Evolutionary conservation across 2,888 invertebrate genomes (phyloP).

Genomic region (Sialis lutaria): DNA sequence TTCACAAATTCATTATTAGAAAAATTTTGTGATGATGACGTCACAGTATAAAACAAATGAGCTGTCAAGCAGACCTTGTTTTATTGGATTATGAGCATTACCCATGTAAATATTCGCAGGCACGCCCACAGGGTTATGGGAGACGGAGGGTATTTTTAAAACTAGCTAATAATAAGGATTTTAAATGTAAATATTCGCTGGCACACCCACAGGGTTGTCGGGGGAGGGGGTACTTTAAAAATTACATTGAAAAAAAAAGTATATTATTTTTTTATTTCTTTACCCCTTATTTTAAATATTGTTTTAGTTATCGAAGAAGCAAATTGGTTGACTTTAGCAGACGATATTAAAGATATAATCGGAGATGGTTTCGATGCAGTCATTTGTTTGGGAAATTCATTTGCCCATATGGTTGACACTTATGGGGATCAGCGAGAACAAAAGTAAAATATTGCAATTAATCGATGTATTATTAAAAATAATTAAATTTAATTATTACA

Average conservation of each 20-base stretch:
- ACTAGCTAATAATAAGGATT: no score
- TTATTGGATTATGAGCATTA: no score
- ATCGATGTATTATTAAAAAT: not conserved
- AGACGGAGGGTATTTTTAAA: no score
- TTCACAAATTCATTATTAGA: no score
- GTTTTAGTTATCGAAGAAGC: slow-evolving; percentile 73
- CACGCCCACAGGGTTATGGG: no score
- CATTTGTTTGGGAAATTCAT: slow-evolving; percentile 79
- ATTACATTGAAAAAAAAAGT: not conserved
- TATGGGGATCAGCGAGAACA: slow-evolving; percentile 65
- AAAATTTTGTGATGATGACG: no score
- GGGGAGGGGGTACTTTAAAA: no score
- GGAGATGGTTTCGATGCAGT: slow-evolving; percentile 69
- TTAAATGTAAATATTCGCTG: no score
- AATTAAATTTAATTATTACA: slow-evolving; percentile 10
- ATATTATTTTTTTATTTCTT: not conserved
- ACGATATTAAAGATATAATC: slow-evolving; percentile 48
- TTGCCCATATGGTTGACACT: slow-evolving; percentile 72
- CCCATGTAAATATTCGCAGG: no score
- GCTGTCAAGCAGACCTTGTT: no score
- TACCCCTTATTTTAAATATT: not conserved
- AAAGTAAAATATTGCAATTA: slow-evolving; percentile 24
- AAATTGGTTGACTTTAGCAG: slow-evolving; percentile 68
- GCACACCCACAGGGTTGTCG: no score
- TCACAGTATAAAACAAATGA: no score